Base-by-base conservation (phyloP, 92 coral and sea anemone species). In the Muricea muricata region DNA sequence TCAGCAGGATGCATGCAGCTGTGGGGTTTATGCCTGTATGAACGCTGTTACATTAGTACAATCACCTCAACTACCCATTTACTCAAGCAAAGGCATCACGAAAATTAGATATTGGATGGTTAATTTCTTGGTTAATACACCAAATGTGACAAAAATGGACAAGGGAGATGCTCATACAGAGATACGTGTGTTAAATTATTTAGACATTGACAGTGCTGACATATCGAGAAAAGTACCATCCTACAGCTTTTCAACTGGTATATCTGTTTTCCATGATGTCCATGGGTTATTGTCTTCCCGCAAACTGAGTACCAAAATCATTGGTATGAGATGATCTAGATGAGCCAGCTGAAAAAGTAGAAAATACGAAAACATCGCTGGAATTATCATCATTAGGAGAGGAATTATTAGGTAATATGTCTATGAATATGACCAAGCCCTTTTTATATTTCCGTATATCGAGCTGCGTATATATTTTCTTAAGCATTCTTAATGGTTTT, bases 1-100 rank as follows among this genome's bases (percentile, higher is more conserved):
- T n/a, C 74, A 66, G 41, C 74, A 66, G 1, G 74, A 66, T 66
- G 10, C 74, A 2, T 66, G 74, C 74, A 66, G 74, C 35, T 66
- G 41, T 28, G 41, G 41, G 3, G 42, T 66, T 66, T 66, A 66
- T 66, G 42, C 41, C 32, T 66, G 74, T n/a, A 66, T 66, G 74
- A 66, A 66, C 35, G 74, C 74, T 33, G 10, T 66, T 34, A 66
- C 42, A n/a, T 66, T 66, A 33, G 18, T 34, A 33, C 74, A 66
- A 33, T 33, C 74, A 23, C 30, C 39, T 18, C 5, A 28, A 15
- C 3, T 66, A 33, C 74, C 41, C 37, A 66, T 66, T 33, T 66
- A 66, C 24, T 66, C 74, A 1, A 6, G 74, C 41, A 66, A 26
- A 66, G 74, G 32, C 35, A 66, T 66, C 7, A 66, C 10, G 6